Base-by-base conservation (phyloP, 1,140 invertebrate species). In the Drosophila lacertosa region DNA sequence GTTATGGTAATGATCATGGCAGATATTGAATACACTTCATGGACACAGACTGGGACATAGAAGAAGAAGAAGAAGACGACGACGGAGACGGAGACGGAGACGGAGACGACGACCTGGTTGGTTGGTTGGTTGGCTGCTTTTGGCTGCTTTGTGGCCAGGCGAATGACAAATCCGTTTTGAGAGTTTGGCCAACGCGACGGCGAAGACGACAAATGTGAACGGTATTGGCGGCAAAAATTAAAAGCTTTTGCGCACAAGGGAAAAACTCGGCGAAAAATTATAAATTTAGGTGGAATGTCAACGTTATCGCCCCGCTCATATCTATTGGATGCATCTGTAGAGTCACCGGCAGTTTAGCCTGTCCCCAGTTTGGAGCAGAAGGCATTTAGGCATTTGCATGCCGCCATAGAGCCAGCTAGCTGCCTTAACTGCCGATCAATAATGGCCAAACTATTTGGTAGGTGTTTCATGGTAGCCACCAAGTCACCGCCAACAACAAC, bases 241-340 rank as follows among this genome's bases (percentile, higher is more conserved):
- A 88, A 88, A 88, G 82, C 79, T 64, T 78, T 78, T 65, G 74
- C 80, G 35, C 75, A 83, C 79, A 75, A 79, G 82, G 71, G 77
- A 88, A 88, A 81, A 82, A 72, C 60, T 60, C 58, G 82, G 74
- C 53, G 77, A 88, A 88, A 88, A 88, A 88, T 86, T 88, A 88
- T 88, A 88, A 88, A 88, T 88, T 88, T 88, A 88, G 82, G 82
- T 88, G 82, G 82, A 88, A 88, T 88, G 82, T 88, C 82, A 88
- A 78, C 82, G 82, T 88, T 88, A 88, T 88, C 82, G 82, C 33
- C 70, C 33, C 60, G 82, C 77, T 88, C 74, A 88, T 88, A 88
- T 88, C 82, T 88, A 88, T 78, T 53, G 82, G 82, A 69, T 72
- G 67, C 80, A 79, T 78, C 82, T 69, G 65, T 66, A 42, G 45